These are phyloP conservation scores for Chrysaora quinquecirrha DNA, from an alignment of 30 jellyfish, hydroid and myxozoan genomes.

Conservation along the genomic window DNA sequence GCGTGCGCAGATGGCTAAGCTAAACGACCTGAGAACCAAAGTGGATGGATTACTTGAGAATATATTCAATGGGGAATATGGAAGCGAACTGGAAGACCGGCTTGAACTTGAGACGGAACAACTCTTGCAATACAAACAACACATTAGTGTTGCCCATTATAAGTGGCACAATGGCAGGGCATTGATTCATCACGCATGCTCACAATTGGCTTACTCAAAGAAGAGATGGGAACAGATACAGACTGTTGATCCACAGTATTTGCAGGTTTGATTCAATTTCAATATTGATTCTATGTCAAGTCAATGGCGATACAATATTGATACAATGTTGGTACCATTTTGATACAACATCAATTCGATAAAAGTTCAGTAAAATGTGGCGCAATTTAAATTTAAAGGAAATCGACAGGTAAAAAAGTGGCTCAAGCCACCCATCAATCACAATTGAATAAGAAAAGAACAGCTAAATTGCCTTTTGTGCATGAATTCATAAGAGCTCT, in stretches of 20 bases:
- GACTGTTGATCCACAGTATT: slow-evolving; percentile 14
- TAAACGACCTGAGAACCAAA: slow-evolving; percentile 61
- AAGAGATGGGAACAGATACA: slow-evolving; percentile 88
- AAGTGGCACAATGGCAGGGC: slow-evolving; percentile 85
- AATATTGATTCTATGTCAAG: too few species aligned
- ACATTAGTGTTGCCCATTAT: slow-evolving; percentile 70
- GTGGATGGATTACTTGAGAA: slow-evolving; percentile 84
- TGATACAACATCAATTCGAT: too few species aligned
- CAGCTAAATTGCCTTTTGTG: too few species aligned
- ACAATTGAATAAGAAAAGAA: too few species aligned
- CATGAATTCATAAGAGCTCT: too few species aligned
- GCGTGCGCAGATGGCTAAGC: slow-evolving; percentile 20
- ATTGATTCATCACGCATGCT: slow-evolving; percentile 76
- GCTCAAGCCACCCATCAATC: too few species aligned
- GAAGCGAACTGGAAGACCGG: slow-evolving; percentile 84
- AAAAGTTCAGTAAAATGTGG: too few species aligned
- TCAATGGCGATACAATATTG: too few species aligned
- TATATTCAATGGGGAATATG: slow-evolving; percentile 84
- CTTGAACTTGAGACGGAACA: slow-evolving; percentile 87
- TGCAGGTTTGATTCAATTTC: slow-evolving; percentile 53
- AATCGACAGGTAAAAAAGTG: too few species aligned
- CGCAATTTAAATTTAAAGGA: too few species aligned
- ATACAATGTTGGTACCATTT: too few species aligned
- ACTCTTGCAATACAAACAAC: slow-evolving; percentile 65
- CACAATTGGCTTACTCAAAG: slow-evolving; percentile 75